A percentile compares a stretch with the other conserved stretches of the same genome.
Evolutionary conservation across 2,888 invertebrate species (phyloP).

Genomic region (Matsumyia berberina): DNA sequence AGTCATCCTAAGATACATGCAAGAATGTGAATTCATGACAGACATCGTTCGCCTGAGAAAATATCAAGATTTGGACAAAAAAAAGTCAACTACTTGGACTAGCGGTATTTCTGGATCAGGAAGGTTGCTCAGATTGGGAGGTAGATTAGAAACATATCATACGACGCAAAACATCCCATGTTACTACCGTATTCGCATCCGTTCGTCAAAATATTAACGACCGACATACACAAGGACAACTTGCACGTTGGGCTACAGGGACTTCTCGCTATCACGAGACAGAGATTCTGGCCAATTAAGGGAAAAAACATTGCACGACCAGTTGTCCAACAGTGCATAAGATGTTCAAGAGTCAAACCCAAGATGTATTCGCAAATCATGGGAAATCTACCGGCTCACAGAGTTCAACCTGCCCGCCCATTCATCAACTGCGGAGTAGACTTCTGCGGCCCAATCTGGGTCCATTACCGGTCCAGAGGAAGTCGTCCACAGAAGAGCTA

Average conservation of each 20-base stretch:
- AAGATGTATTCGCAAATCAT: constrained; percentile 16
- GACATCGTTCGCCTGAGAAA: constrained; percentile 11
- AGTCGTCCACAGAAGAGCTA: constrained; percentile 20
- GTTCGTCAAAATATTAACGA: too few relatives aligned
- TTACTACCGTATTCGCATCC: background rate
- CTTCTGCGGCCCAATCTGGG: constrained; percentile 18
- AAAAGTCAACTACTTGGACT: background rate
- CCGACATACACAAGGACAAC: too few relatives aligned
- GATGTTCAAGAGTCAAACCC: background rate
- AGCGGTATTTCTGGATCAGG: background rate
- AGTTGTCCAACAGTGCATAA: background rate
- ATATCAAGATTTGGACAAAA: constrained; percentile 18
- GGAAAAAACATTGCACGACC: constrained; percentile 1
- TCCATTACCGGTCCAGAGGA: constrained; percentile 10
- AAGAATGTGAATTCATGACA: constrained; percentile 3
- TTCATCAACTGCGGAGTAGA: constrained; percentile 11
- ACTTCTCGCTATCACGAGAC: background rate
- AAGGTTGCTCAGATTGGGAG: background rate
- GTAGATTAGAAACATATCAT: background rate
- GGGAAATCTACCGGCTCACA: constrained; percentile 3
- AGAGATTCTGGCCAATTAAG: background rate
- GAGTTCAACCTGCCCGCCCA: constrained; percentile 16
- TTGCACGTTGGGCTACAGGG: background rate
- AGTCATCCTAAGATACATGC: background rate
- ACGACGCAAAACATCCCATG: background rate